Evolutionary conservation across 2,113 vertebrate species (phyloP), one percentile per base, ranked within the genome.

Genomic region (Podocnemis expansa): DNA sequence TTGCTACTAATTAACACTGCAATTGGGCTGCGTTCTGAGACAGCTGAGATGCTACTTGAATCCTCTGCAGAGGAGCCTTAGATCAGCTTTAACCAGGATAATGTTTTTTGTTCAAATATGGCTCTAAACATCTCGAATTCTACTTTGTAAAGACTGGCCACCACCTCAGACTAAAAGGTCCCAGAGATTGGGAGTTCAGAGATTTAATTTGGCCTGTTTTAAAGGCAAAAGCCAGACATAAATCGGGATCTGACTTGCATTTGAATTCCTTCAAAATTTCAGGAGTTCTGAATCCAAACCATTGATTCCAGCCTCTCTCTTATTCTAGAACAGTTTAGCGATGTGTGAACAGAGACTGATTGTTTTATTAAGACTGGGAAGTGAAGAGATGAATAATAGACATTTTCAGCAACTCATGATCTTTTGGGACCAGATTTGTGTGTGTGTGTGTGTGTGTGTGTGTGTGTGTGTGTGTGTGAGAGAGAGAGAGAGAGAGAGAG

Each of bases 331-430:
- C 22, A 41, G n/a, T 41, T 34, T 67, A 67, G 60, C 34, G 60
- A 34, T 67, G 47, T 88, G 51, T 93, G 85, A 55, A 41, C 12
- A 8, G 21, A 55, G n/a, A 52, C 75, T 17, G 24, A 25, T 63
- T 45, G 5, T 80, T 51, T 91, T 87, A 80, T 70, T 67, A 87
- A 93, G 63, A 54, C 84, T 93, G 73, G 91, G 93, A 54, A 80
- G 80, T 56, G 47, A 87, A 90, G 70, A 22, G 63, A 79, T 76
- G 83, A 79, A 83, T 79, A 83, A n/a, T 4, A 91, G 60, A 67
- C 34, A n/a, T 67, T 67, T 67, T 67, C 60, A 67, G 63, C 96
- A 95, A 96, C 89, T 97, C 90, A 95, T 31, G 89, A 78, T 24
- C n/a, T 89, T 78, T 94, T 41, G 90, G 94, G 0, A 90, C 78